Evolutionary conservation across 23 tunicate species (phyloP), one percentile per base, ranked within the genome.

Genomic region (Halocynthia aurantium): DNA sequence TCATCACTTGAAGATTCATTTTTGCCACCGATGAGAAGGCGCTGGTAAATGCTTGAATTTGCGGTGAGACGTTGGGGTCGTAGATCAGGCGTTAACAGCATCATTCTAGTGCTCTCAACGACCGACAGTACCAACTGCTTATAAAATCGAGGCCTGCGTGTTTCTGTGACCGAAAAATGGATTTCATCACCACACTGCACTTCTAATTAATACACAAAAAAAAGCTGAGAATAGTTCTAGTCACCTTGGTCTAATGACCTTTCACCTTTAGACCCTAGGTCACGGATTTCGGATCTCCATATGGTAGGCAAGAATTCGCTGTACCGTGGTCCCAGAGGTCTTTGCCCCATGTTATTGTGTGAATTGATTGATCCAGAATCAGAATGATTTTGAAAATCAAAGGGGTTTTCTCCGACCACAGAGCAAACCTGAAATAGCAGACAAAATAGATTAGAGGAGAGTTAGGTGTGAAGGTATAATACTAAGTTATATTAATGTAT

Each of bases 261-360:
- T 70, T 81, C 77, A 8, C 70, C 73, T 22, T 7, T 63, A 20
- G 55, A n/a, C 51, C 82, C 85, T 8, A 51, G 53, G 53, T 76
- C 73, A 8, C 79, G 53, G 8, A 89, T 61, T 6, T 64, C 80
- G 0, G 96, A 78, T 61, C 67, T 55, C 96, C 96, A 89, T 19
- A 89, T 57, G 5, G 53, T n/a, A 8, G 96, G 96, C 15, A 89
- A 73, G 77, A 80, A 80, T 76, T 89, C 88, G 82, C 96, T 89
- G 82, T 83, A 89, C 49, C 96, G 82, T 56, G 76, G 55, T 56
- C 84, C 88, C 19, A 89, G 72, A 53, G 68, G 57, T 40, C 21
- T 51, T 9, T 81, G 81, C 6, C 57, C 44, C 10, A 18, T 15
- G 15, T 49, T 13, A 72, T 15, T 71, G 51, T 20, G 51, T 50